Conservation (phyloP, 2,888 invertebrate species). For the Synergus japonicus region DNA sequence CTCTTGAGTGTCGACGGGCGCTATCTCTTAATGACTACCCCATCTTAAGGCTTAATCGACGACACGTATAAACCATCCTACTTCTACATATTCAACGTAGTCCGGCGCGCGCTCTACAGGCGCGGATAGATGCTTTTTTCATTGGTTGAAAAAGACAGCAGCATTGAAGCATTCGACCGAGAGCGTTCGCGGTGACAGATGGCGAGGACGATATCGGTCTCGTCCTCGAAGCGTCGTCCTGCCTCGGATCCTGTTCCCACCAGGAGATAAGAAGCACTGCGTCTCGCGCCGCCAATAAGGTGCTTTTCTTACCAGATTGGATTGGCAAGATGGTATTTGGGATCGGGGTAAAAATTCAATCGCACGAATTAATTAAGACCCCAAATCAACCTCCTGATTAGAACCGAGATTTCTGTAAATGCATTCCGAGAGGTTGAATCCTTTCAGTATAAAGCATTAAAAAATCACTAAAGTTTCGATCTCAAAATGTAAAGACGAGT, state of each 20-base stretch:
- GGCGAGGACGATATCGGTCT: slow-evolving; percentile 67
- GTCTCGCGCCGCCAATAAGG: slow-evolving; percentile 22
- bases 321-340: slow-evolving; percentile 12
- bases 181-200: slow-evolving; percentile 70
- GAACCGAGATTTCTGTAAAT: neutral
- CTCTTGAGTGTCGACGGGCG: slow-evolving; percentile 71
- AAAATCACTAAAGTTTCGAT: too few relatives aligned
- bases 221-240: slow-evolving; percentile 54
- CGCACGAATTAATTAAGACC: slow-evolving; percentile 26
- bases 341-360: slow-evolving; percentile 20
- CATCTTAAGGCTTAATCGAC: slow-evolving; percentile 75
- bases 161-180: slow-evolving; percentile 47
- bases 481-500: neutral
- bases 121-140: slow-evolving; percentile 52
- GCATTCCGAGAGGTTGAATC: neutral
- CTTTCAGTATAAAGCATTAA: neutral
- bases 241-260: slow-evolving; percentile 71
- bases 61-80: slow-evolving; percentile 74
- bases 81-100: slow-evolving; percentile 74
- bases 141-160: slow-evolving; percentile 58
- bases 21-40: slow-evolving; percentile 76
- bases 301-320: slow-evolving; percentile 31
- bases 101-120: slow-evolving; percentile 52
- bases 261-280: slow-evolving; percentile 63
- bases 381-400: neutral